phyloP scores from a whole-genome alignment of 1,140 invertebrate species.

The Lethocerus indicus region DNA sequence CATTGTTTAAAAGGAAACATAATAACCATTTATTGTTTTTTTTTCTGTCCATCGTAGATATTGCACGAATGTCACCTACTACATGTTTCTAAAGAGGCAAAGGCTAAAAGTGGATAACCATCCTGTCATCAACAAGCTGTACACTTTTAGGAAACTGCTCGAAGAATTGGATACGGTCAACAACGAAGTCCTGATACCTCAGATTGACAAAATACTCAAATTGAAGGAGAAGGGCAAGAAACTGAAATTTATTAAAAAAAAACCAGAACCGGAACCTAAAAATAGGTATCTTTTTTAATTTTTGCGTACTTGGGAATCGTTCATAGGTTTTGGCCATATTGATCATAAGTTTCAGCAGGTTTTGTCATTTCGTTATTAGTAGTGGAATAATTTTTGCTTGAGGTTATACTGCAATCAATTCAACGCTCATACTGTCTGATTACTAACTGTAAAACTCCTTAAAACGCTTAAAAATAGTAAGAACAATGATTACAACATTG shows the following conservation, averaged over 20 bases:
- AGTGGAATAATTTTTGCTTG: no score
- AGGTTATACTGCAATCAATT: no score
- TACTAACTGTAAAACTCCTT: no score
- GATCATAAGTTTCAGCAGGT: no score
- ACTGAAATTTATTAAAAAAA: constrained; percentile 1
- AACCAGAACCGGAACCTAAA: constrained; percentile 17
- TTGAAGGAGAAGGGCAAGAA: not conserved
- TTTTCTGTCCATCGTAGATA: constrained; percentile 37
- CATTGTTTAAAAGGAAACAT: no score
- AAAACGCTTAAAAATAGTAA: no score
- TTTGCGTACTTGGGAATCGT: no score
- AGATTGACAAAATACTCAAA: constrained; percentile 3
- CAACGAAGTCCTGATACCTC: not conserved
- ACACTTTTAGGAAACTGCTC: not conserved
- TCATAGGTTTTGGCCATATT: no score
- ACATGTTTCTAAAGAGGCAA: constrained; percentile 60
- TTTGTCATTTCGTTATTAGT: no score
- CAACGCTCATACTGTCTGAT: no score
- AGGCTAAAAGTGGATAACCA: constrained; percentile 52
- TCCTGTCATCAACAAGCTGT: constrained; percentile 65
- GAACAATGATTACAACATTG: no score
- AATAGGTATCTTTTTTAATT: constrained; percentile 17
- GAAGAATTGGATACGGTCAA: not conserved
- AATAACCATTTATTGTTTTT: constrained; percentile 14
- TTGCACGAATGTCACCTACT: constrained; percentile 71